A percentile compares a stretch with the other conserved stretches of the same genome.
phyloP scores from a whole-genome alignment of 2,888 invertebrate genomes.

The Andrena bucephala region DNA sequence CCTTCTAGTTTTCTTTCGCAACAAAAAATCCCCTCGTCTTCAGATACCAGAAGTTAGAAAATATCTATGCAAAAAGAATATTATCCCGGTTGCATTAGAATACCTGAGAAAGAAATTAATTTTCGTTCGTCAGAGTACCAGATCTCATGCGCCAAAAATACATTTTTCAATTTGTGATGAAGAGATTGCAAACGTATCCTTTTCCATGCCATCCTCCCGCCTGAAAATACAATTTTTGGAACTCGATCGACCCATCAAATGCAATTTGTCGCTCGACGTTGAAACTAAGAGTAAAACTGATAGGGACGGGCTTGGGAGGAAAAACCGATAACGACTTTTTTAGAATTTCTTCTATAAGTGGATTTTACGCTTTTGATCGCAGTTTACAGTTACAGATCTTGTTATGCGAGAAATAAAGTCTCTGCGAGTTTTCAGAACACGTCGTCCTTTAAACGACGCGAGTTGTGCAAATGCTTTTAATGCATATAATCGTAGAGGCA shows the following conservation, averaged over 20 bases:
- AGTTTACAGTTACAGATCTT: conserved; percentile 32
- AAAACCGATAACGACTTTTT: conserved; percentile 61
- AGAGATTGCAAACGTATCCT: neutral
- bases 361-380: conserved; percentile 39
- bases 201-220: conserved; percentile 23
- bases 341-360: conserved; percentile 56
- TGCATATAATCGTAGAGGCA: neutral
- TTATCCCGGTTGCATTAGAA: too few species aligned
- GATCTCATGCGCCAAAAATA: neutral
- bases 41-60: too few species aligned
- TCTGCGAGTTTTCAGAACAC: neutral
- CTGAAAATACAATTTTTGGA: conserved; percentile 46
- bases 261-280: conserved; percentile 49
- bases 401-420: conserved; percentile 15
- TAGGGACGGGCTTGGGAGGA: conserved; percentile 32
- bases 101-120: neutral
- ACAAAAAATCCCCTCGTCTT: too few species aligned
- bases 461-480: neutral
- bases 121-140: neutral
- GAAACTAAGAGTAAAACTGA: conserved; percentile 55
- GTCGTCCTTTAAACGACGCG: neutral
- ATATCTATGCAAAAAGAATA: too few species aligned
- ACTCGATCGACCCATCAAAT: conserved; percentile 49
- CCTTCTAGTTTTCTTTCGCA: too few species aligned
- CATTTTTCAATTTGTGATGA: neutral